phyloP scores from a whole-genome alignment of 35 echinoderm and acorn worm genomes.

The Stichopus chloronotus region DNA sequence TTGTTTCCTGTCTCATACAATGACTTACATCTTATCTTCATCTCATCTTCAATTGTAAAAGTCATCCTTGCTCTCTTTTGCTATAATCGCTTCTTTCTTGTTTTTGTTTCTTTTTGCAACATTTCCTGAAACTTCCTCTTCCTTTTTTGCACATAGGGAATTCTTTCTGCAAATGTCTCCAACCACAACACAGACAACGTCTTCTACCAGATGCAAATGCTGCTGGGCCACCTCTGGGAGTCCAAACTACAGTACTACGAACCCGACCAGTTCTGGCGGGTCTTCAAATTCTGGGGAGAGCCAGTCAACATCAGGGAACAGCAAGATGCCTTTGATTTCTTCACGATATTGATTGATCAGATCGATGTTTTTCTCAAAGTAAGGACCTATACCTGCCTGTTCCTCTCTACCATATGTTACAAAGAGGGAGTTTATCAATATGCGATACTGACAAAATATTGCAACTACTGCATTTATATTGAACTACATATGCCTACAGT shows the following conservation, averaged over 20 bases:
- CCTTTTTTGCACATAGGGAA: conserved; percentile 34
- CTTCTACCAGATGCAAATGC: conserved; percentile 96
- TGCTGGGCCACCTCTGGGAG: conserved; percentile 94
- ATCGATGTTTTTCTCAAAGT: conserved; percentile 94
- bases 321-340: conserved; percentile 99
- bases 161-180: conserved; percentile 53
- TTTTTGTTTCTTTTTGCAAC: no score
- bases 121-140: no score
- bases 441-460: no score
- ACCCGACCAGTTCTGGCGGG: conserved; percentile 91
- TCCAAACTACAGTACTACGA: conserved; percentile 96
- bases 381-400: not conserved
- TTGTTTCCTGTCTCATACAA: no score
- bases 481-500: no score
- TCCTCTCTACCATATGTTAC: no score
- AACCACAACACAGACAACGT: conserved; percentile 77
- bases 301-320: conserved; percentile 98
- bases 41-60: no score
- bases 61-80: no score
- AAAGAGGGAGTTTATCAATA: no score
- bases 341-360: conserved; percentile 95
- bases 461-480: no score
- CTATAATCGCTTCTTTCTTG: no score
- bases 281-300: conserved; percentile 98
- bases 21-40: no score